Base-by-base conservation (phyloP, 1,140 invertebrate genomes). In the Megathymus violae region DNA sequence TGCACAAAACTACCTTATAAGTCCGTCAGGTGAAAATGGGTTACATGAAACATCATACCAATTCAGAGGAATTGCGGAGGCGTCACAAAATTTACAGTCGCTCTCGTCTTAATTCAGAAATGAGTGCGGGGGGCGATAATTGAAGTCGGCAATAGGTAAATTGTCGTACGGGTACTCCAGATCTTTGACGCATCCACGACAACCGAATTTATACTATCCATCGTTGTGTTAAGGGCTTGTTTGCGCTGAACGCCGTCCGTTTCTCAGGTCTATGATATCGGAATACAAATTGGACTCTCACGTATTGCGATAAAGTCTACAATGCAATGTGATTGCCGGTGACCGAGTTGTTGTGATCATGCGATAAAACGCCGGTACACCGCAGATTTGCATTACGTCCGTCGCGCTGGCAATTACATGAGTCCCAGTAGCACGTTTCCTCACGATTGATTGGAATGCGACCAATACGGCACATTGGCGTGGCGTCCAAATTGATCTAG, bases 101-200 rank as follows among this genome's bases (percentile, higher is more conserved):
- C 80, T 85, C 79, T 80, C 84, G 85, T 74, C 77, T 88, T 88
- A 90, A 90, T 88, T 83, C 85, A 80, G 85, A 88, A 90, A 90
- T 86, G 77, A 86, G 82, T 76, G 87, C 84, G 83, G 85, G 80
- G 87, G 88, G 88, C 84, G 83, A 88, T 90, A 88, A 90, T 88
- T 90, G 84, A 78, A 80, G 74, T 69, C 82, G 70, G 80, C 84
- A 88, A 89, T 88, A 87, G 80, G 82, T 82, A 89, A 89, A 88
- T 89, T 89, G 87, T 74, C 70, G 73, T 71, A 73, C 71, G 66
- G 66, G 71, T 82, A 78, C 70, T 80, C 75, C 71, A 64, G 71
- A 74, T 71, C 76, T 74, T 64, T 63, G 66, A 56, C 27, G 43
- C 19, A 22, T 43, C 15, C 4, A 25, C 13, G 14, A 22, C 17